Base-by-base conservation (phyloP, 2,888 invertebrate genomes). In the Stegophylla sp. region DNA sequence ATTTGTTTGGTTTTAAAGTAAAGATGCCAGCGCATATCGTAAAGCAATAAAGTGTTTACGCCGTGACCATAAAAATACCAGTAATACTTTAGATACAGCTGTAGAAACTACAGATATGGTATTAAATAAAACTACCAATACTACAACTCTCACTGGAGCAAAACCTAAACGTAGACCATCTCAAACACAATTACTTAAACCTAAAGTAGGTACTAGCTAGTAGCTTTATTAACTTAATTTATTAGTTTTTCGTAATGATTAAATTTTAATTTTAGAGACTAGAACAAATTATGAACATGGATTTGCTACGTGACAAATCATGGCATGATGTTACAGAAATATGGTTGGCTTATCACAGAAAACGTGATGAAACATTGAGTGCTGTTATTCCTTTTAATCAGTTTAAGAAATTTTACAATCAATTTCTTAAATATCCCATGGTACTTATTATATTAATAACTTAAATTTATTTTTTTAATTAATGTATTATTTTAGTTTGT, bases 341-440 rank as follows among this genome's bases (percentile, higher is more conserved):
- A 45, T 79, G 69, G 61, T 13, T 67, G 13, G 67, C 63, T 0
- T 76, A 77, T 2, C 77, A 77, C 45, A 77, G 17, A 51, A 69
- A n/a, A 28, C 66, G 77, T 20, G 45, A 77, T 59, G 45, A 67
- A 20, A 77, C 66, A 15, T 43, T 79, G 4, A 61, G 59, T n/a
- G 79, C 79, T 41, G 71, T 61, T 41, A 51, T 79, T 20, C 79
- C 79, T 15, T 9, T 59, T 13, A 41, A 51, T 5, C 67, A 71
- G 10, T 79, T 69, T n/a, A 26, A 79, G 12, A 10, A n/a, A 48
- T 79, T 71, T 61, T 79, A 71, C 41, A 23, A 34, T 26, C 56
- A 71, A 13, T 79, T 71, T 1, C 28, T 71, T n/a, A 61, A 79
- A 71, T 79, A 79, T 63, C 79, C 79, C 9, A 71, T 79, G 79